A percentile compares a stretch with the other conserved stretches of the same genome.
These are phyloP conservation scores for Notamacropus eugenii DNA, from an alignment of 2,797 vertebrate species.

Conservation along the genomic window DNA sequence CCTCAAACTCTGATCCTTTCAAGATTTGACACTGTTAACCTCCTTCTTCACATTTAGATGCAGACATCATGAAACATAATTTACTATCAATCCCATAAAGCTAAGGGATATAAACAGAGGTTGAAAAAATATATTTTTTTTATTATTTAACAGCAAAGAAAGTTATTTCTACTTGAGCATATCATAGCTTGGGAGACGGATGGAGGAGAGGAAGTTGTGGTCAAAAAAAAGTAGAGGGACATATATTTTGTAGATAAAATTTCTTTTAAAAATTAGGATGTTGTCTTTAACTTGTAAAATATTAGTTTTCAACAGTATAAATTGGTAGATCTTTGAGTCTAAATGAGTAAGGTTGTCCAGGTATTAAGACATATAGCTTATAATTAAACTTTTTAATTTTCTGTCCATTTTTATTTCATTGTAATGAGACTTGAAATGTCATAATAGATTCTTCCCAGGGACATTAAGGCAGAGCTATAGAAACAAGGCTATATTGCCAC, in stretches of 20 bases:
- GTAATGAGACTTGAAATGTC: not conserved
- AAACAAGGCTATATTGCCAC: not conserved
- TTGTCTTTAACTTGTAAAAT: conserved; percentile 28
- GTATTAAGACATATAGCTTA: conserved; percentile 21
- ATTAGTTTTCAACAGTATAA: conserved; percentile 7
- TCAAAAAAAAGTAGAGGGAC: not conserved
- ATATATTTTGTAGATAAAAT: not conserved
- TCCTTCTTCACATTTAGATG: conserved; percentile 60
- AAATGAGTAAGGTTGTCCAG: not conserved
- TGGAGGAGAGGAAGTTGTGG: not conserved
- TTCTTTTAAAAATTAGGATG: fast-evolving
- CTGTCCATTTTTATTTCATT: not conserved
- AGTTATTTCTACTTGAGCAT: not conserved
- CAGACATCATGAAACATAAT: conserved; percentile 23
- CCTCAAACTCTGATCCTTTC: conserved; percentile 53
- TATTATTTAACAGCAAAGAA: not conserved
- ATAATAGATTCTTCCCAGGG: conserved; percentile 16
- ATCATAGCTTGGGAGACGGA: not conserved
- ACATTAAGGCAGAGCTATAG: fast-evolving
- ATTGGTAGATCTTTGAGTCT: not conserved
- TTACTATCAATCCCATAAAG: conserved; percentile 43
- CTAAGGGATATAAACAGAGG: not conserved
- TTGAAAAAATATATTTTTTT: conserved; percentile 51
- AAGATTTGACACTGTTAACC: conserved; percentile 18
- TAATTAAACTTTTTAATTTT: not conserved